phyloP scores from a whole-genome alignment of 2,797 vertebrate genomes.

The Argentina silus region DNA sequence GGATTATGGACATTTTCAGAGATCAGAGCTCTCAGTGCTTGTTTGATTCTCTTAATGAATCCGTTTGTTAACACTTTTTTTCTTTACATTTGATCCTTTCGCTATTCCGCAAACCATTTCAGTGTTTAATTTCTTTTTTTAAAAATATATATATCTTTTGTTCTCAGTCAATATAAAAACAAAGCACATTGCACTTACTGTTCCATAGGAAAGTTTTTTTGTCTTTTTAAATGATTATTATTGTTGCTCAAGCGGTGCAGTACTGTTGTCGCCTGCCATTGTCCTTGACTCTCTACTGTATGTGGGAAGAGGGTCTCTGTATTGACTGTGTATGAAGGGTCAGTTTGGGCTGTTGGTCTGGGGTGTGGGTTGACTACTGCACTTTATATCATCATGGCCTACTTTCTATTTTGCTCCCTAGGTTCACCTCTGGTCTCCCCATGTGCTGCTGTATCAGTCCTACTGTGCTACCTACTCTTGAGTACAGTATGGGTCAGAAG shows the following conservation, averaged over 20 bases:
- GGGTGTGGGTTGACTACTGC: constrained; percentile 46
- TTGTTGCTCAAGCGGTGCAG: constrained; percentile 84
- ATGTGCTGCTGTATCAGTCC: constrained; percentile 49
- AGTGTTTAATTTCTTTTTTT: constrained; percentile 86
- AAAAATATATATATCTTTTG: constrained; percentile 90
- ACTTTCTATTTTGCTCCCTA: constrained; percentile 53
- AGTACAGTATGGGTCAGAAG: constrained; percentile 35
- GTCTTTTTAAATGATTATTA: constrained; percentile 82
- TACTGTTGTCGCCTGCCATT: constrained; percentile 79
- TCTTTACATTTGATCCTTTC: constrained; percentile 78
- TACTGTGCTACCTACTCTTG: constrained; percentile 46
- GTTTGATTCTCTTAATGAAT: constrained; percentile 69
- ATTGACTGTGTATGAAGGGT: constrained; percentile 63
- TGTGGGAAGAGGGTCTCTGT: constrained; percentile 59
- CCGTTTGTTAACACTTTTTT: constrained; percentile 58
- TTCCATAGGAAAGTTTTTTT: constrained; percentile 88
- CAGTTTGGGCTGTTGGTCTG: constrained; percentile 53
- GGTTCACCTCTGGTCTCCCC: constrained; percentile 56
- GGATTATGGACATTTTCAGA: constrained; percentile 75
- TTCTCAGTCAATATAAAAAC: constrained; percentile 90
- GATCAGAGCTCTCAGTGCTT: constrained; percentile 79
- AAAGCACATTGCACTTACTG: constrained; percentile 90
- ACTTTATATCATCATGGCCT: constrained; percentile 32
- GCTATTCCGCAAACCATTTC: constrained; percentile 82
- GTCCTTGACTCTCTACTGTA: constrained; percentile 76